Evolutionary conservation across 2,113 vertebrate genomes (phyloP).

Genomic region (Nothocercus julius): DNA sequence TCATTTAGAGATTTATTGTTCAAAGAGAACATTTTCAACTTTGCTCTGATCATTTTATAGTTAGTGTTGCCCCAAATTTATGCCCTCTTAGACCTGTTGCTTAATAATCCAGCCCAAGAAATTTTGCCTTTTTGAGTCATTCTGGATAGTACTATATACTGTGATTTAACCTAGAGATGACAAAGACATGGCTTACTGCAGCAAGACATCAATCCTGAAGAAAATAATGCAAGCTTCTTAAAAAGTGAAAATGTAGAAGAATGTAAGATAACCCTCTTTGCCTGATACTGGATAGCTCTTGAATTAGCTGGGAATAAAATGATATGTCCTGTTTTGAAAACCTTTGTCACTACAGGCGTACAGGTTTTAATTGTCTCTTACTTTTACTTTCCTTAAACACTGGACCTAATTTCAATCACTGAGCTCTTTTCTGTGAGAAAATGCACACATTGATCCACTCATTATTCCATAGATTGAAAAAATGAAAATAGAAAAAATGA

Average conservation of each 20-base stretch:
- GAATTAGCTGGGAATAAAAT: not conserved
- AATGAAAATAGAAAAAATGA: not conserved
- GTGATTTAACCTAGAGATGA: not conserved
- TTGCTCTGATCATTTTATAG: not conserved
- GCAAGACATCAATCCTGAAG: not conserved
- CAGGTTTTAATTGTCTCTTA: not conserved
- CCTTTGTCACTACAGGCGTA: accelerated
- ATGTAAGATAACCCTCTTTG: not conserved
- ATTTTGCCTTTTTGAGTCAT: not conserved
- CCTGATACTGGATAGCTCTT: not conserved
- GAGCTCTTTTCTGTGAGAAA: not conserved
- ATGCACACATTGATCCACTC: not conserved
- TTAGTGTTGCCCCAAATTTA: not conserved
- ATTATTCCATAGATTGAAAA: not conserved
- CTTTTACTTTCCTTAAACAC: not conserved
- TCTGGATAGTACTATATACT: not conserved
- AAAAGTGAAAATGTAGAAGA: not conserved
- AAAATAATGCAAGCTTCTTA: not conserved
- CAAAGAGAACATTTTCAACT: not conserved
- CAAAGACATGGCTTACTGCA: not conserved
- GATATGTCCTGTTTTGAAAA: not conserved
- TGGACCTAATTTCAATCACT: not conserved
- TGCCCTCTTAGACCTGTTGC: not conserved
- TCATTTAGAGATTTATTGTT: not conserved
- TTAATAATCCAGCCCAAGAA: not conserved